These are phyloP conservation scores for Coendou prehensilis DNA, from an alignment of 2,797 vertebrate genomes.

Conservation along the genomic window DNA sequence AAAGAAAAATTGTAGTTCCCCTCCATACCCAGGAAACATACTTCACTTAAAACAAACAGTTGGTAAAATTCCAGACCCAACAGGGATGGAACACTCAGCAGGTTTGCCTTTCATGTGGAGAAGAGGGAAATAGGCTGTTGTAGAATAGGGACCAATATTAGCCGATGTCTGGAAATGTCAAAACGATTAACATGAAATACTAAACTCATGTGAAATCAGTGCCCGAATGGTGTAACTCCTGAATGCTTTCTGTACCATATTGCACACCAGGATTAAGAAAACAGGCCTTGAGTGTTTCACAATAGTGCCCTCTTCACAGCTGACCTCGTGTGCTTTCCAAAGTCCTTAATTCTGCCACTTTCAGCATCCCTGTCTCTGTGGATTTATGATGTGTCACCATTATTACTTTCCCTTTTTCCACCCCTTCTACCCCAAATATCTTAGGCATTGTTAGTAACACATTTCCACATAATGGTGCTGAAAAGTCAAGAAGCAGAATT, in stretches of 20 bases:
- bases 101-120: slow-evolving; percentile 67
- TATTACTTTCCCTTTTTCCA: slow-evolving; percentile 82
- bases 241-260: slow-evolving; percentile 64
- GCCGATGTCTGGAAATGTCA: slow-evolving; percentile 84
- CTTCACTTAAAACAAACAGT: slow-evolving; percentile 79
- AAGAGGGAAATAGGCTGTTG: slow-evolving; percentile 72
- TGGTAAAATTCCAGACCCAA: slow-evolving; percentile 82
- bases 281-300: slow-evolving; percentile 76
- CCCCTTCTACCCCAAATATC: slow-evolving; percentile 81
- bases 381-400: slow-evolving; percentile 87
- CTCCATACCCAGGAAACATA: slow-evolving; percentile 29
- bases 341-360: slow-evolving; percentile 86
- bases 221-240: slow-evolving; percentile 79
- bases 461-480: slow-evolving; percentile 74
- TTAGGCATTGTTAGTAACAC: slow-evolving; percentile 85
- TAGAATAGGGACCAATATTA: slow-evolving; percentile 74
- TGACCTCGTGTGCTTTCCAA: slow-evolving; percentile 84
- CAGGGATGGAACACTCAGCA: slow-evolving; percentile 65
- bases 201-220: slow-evolving; percentile 82
- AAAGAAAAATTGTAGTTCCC: slow-evolving; percentile 53
- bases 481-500: slow-evolving; percentile 73
- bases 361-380: slow-evolving; percentile 82
- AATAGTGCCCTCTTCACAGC: slow-evolving; percentile 81
- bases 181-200: slow-evolving; percentile 81
- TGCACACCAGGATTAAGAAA: slow-evolving; percentile 84